Evolutionary conservation across 2,888 invertebrate genomes (phyloP), one percentile per base, ranked within the genome.

Genomic region (Choreutis nemorana): DNA sequence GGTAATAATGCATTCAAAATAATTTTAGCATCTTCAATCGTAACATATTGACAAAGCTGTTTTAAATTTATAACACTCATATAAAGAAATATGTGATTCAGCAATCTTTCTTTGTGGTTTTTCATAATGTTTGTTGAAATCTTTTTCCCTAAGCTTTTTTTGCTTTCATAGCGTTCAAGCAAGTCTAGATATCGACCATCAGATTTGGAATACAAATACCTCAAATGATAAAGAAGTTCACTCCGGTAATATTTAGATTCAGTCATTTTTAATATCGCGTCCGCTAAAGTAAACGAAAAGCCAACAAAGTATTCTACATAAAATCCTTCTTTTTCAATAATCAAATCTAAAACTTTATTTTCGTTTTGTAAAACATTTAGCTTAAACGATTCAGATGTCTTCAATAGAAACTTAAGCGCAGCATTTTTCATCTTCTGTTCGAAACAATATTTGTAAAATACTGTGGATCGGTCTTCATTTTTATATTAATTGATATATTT

Each of bases 371-470:
- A 33, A 2, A 49, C 23, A 5, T 54, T 35, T 7, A 50, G 21
- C 45, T 68, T 71, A 28, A 50, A 58, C 1, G 32, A 26, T 9
- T 60, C 57, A 9, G 57, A 46, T 14, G 61, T 51, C 10, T 36
- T 42, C 23, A 52, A 37, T 2, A 67, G 41, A 35, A 65, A 70
- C 35, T 68, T 68, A 1, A 42, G 21, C 4, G 63, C 58, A 32
- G 51, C 39, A 26, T 47, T 40, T 3, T 24, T 23, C 4, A 54
- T 31, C 29, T 51, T 52, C 3, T 29, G 31, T 14, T 41, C 40
- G 11, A 37, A 34, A 28, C 63, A 67, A 34, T 62, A 68, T 6
- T 47, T 42, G 29, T 50, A 61, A 37, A 70, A 72, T 3, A 30
- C 29, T 8, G 34, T 33, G 7, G 50, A 42, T 30, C 64, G 50